A percentile compares a stretch with the other conserved stretches of the same genome.
These are phyloP conservation scores for Branchinecta sandiegonensis DNA, from an alignment of 2,888 invertebrate genomes.

Conservation along the genomic window DNA sequence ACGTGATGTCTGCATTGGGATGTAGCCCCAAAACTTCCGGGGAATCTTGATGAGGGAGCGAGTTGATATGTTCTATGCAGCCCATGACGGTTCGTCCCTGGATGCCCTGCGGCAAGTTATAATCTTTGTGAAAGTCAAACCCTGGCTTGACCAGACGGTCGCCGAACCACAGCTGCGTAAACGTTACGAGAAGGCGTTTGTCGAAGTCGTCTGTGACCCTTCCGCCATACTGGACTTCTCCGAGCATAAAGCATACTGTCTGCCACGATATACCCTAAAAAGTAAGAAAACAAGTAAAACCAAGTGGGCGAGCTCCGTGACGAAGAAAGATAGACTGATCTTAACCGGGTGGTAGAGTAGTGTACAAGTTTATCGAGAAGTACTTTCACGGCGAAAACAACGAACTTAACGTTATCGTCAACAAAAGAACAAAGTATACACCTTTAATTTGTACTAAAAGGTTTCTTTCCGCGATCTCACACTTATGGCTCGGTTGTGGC, in stretches of 20 bases:
- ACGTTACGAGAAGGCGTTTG: constrained; percentile 78
- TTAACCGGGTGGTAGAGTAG: no score
- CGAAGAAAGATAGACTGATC: background rate
- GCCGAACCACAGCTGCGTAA: constrained; percentile 83
- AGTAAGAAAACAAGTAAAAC: constrained; percentile 17
- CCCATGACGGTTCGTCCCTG: constrained; percentile 48
- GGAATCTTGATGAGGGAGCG: constrained; percentile 66
- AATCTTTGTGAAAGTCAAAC: constrained; percentile 86
- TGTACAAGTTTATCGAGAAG: no score
- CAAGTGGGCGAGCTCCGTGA: background rate
- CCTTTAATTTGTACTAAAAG: no score
- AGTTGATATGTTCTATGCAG: constrained; percentile 73
- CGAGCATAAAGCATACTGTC: constrained; percentile 92
- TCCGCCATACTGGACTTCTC: constrained; percentile 71
- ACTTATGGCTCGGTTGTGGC: no score
- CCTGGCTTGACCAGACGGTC: constrained; percentile 69
- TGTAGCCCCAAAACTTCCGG: constrained; percentile 96
- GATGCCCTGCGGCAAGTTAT: constrained; percentile 63
- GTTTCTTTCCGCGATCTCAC: no score
- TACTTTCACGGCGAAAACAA: no score
- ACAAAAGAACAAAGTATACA: no score
- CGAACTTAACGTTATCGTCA: no score
- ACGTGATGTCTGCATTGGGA: constrained; percentile 90
- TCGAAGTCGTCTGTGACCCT: constrained; percentile 90
- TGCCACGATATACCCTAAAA: constrained; percentile 80